These are phyloP conservation scores for Notiomystis cincta DNA, from an alignment of 2,113 vertebrate species.

Conservation along the genomic window DNA sequence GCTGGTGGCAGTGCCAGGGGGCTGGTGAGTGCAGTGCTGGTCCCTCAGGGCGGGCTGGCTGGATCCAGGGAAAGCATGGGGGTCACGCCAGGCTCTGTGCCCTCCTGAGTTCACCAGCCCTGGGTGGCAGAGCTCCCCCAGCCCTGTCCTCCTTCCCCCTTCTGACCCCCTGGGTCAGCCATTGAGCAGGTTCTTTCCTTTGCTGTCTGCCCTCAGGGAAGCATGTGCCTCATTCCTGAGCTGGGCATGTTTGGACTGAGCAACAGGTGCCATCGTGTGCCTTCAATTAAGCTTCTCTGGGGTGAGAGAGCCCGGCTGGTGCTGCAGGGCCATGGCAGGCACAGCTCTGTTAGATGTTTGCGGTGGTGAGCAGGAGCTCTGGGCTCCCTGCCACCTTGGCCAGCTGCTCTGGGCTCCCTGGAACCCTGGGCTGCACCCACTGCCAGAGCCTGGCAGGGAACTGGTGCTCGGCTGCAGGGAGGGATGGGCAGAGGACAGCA, in stretches of 20 bases:
- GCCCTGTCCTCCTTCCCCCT: neutral
- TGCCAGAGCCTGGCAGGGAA: neutral
- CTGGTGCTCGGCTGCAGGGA: neutral
- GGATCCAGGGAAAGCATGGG: neutral
- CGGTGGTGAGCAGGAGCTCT: neutral
- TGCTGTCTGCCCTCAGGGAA: neutral
- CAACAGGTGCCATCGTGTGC: rapidly evolving
- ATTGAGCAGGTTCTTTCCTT: neutral
- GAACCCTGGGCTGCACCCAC: neutral
- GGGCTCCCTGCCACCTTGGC: neutral
- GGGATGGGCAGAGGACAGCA: neutral
- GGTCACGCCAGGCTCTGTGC: rapidly evolving
- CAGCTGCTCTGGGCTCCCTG: neutral
- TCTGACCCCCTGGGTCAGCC: neutral
- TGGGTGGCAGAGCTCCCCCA: neutral
- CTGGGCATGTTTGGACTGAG: neutral
- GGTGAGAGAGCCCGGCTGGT: rapidly evolving
- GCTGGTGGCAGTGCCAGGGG: neutral
- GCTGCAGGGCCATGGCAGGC: rapidly evolving
- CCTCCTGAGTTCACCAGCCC: neutral
- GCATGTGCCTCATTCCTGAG: neutral
- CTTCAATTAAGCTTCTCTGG: neutral
- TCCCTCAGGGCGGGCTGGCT: neutral
- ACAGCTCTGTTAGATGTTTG: rapidly evolving
- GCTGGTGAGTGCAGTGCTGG: rapidly evolving